Evolutionary conservation across 2,888 invertebrate species (phyloP).

Genomic region (Syritta pipiens): DNA sequence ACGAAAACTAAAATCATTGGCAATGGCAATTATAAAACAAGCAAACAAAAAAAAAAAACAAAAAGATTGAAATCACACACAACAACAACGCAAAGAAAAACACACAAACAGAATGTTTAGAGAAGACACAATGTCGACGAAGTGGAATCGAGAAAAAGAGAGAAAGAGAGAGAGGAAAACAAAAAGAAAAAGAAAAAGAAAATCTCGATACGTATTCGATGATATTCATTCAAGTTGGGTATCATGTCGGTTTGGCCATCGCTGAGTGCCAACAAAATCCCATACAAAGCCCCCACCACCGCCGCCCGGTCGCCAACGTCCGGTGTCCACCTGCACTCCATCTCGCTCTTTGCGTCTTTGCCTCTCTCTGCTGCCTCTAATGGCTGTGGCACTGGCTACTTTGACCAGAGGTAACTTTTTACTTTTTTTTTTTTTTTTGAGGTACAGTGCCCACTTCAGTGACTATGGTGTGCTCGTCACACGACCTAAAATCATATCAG

Average conservation of each 20-base stretch:
- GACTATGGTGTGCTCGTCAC: conserved; percentile 60
- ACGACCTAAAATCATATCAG: conserved; percentile 65
- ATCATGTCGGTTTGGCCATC: conserved; percentile 39
- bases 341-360: no score
- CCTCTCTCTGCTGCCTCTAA: conserved; percentile 51
- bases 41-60: background rate
- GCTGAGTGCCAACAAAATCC: conserved; percentile 42
- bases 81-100: conserved; percentile 4
- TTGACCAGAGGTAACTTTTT: conserved; percentile 51
- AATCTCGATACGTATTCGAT: conserved; percentile 47
- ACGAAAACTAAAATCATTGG: conserved; percentile 36
- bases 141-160: no score
- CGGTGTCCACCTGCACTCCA: background rate
- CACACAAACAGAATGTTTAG: conserved; percentile 42
- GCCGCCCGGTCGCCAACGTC: background rate
- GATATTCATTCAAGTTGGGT: conserved; percentile 58
- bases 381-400: conserved; percentile 43
- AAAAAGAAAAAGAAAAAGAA: no score
- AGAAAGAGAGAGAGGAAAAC: no score
- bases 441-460: conserved; percentile 63
- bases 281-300: conserved; percentile 31
- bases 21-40: conserved; percentile 57
- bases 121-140: conserved; percentile 59
- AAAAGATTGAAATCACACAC: conserved; percentile 2
- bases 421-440: conserved; percentile 32